Base-by-base conservation (phyloP, 2,113 vertebrate genomes). In the Aspidoscelis tigris region DNA sequence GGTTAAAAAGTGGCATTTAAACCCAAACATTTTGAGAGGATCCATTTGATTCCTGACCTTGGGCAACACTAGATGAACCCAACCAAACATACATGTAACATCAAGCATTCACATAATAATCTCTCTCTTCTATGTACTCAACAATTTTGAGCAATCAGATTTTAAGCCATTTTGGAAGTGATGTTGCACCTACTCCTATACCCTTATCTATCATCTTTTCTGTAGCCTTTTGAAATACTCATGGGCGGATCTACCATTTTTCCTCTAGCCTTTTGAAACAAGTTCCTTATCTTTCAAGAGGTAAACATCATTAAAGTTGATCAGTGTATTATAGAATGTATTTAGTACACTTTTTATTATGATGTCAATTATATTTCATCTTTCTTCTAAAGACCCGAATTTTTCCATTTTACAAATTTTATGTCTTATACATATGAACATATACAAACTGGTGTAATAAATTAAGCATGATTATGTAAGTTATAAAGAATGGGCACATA, bases 31-130 rank as follows among this genome's bases (percentile, higher is more conserved):
- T 66, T 76, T 6, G 68, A 5, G 41, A 18, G n/a, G 3, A 68
- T 43, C 71, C 11, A 26, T 18, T 83, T 53, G 66, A 3, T 84
- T 76, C 58, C 74, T 55, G 65, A 82, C 43, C 55, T 10, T 64
- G 53, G 76, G 2, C 44, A 44, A 11, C 2, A 39, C 53, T 55
- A 41, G 69, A 64, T 61, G 53, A 84, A 33, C 71, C 61, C 44
- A 39, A 77, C 68, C 44, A 84, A 71, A 78, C 76, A 84, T 69
- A 84, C 26, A 24, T 33, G 5, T n/a, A 12, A 20, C 61, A 18
- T 44, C 69, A 78, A 47, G 41, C 24, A 61, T n/a, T 43, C 47
- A 61, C 20, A 3, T 71, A 71, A 18, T n/a, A 70, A 84, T 77
- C 33, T 39, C n/a, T 16, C 53, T 53, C 9, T 78, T 18, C 16